A percentile compares a stretch with the other conserved stretches of the same genome.
Evolutionary conservation across 2,888 invertebrate genomes (phyloP).

Genomic region (Noctua janthe): DNA sequence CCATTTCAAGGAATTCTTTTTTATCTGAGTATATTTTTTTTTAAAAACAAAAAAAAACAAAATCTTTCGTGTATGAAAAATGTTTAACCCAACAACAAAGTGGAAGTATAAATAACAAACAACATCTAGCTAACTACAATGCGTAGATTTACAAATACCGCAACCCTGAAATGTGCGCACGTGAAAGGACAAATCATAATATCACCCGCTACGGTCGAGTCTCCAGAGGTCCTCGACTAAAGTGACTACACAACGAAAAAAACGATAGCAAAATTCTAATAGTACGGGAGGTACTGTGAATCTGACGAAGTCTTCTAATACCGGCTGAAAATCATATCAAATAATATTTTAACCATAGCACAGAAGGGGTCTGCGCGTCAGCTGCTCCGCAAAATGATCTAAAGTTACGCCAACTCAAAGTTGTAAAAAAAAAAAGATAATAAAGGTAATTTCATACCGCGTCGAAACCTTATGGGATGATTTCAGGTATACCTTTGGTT

Average conservation of each 20-base stretch:
- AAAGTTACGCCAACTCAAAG: neutral
- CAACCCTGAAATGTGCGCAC: constrained; percentile 45
- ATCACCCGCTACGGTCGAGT: constrained; percentile 26
- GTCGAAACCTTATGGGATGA: neutral
- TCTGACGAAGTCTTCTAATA: neutral
- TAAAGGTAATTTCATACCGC: neutral
- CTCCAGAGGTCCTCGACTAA: neutral
- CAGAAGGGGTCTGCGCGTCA: neutral
- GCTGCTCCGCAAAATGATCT: neutral
- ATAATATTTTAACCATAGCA: neutral
- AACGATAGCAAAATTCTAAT: neutral
- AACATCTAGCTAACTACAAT: constrained; percentile 44
- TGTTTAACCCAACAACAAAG: constrained; percentile 1
- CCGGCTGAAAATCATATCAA: neutral
- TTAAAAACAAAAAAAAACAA: too few relatives aligned
- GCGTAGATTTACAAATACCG: constrained; percentile 39
- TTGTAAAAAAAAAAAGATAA: neutral
- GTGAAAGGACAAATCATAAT: constrained; percentile 45
- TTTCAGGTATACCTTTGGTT: neutral
- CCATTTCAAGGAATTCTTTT: too few relatives aligned
- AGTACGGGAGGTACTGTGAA: neutral
- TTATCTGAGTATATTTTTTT: too few relatives aligned
- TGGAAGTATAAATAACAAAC: constrained; percentile 18
- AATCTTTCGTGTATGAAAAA: too few relatives aligned
- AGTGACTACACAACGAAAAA: neutral